Evolutionary conservation across 1,140 invertebrate genomes (phyloP).

Genomic region (Psilanteris sp.): DNA sequence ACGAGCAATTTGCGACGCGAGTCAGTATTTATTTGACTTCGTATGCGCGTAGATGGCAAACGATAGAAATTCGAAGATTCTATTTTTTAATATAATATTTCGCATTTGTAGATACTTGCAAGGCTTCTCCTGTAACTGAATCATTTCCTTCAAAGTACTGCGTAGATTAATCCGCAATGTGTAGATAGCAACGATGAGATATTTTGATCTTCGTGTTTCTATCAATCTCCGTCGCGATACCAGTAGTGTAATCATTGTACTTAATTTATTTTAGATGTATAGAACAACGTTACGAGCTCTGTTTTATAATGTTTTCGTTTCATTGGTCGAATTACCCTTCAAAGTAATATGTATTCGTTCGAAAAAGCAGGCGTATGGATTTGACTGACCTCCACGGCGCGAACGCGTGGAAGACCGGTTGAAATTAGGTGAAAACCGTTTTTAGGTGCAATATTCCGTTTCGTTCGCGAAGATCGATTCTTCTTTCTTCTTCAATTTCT

Average conservation of each 20-base stretch:
- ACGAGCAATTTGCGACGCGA: conserved; percentile 66
- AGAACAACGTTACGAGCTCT: conserved; percentile 51
- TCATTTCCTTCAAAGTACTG: conserved; percentile 54
- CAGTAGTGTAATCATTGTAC: conserved; percentile 64
- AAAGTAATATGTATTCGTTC: conserved; percentile 34
- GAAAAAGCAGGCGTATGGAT: conserved; percentile 22
- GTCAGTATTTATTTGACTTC: conserved; percentile 66
- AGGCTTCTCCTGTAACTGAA: conserved; percentile 42
- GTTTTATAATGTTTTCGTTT: conserved; percentile 33
- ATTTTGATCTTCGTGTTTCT: conserved; percentile 65
- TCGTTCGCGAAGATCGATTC: conserved; percentile 1
- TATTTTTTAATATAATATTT: conserved; percentile 28
- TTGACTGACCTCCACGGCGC: conserved; percentile 11
- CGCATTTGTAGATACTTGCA: conserved; percentile 60
- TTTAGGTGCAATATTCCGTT: conserved; percentile 40
- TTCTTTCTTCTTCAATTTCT: conserved; percentile 1
- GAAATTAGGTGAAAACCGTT: conserved; percentile 23
- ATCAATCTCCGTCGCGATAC: conserved; percentile 54
- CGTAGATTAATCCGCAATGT: conserved; percentile 48
- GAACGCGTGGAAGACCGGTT: conserved; percentile 1
- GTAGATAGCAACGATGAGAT: conserved; percentile 62
- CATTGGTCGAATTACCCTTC: conserved; percentile 19
- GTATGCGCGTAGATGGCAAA: conserved; percentile 34
- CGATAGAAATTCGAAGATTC: conserved; percentile 62
- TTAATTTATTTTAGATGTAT: conserved; percentile 67